These are phyloP conservation scores for Cantharis lateralis DNA, from an alignment of 2,888 invertebrate genomes.

Conservation along the genomic window DNA sequence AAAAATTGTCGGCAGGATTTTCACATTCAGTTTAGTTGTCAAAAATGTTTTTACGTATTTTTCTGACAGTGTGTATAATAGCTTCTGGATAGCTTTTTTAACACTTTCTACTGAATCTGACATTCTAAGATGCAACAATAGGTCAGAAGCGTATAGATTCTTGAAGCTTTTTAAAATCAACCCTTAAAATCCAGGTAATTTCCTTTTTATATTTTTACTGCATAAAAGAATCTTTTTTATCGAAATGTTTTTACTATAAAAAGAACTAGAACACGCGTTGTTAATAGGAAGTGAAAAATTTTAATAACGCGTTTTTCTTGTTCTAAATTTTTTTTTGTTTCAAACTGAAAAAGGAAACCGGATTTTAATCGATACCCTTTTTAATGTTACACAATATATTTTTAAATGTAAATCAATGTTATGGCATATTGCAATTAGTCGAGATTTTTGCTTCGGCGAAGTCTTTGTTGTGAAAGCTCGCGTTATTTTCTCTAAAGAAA, in stretches of 20 bases:
- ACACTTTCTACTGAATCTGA: conserved; percentile 13
- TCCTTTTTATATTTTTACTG: conserved; percentile 2
- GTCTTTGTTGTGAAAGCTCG: neutral
- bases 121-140: conserved; percentile 13
- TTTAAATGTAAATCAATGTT: neutral
- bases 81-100: conserved; percentile 4
- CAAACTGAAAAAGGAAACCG: neutral
- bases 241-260: neutral
- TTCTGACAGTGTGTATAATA: conserved; percentile 3
- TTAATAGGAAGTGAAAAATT: neutral
- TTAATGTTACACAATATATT: neutral
- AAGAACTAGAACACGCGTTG: neutral
- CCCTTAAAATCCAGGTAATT: conserved; percentile 5
- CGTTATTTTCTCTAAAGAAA: neutral
- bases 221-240: neutral
- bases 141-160: conserved; percentile 9
- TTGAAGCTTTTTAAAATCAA: neutral
- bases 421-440: neutral
- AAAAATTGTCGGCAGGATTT: neutral
- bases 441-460: neutral
- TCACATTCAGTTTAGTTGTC: neutral
- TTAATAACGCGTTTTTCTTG: neutral
- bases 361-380: neutral
- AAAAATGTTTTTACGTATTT: neutral
- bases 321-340: neutral